These are phyloP conservation scores for Pterocles burchelli DNA, from an alignment of 2,113 vertebrate genomes.

Conservation along the genomic window DNA sequence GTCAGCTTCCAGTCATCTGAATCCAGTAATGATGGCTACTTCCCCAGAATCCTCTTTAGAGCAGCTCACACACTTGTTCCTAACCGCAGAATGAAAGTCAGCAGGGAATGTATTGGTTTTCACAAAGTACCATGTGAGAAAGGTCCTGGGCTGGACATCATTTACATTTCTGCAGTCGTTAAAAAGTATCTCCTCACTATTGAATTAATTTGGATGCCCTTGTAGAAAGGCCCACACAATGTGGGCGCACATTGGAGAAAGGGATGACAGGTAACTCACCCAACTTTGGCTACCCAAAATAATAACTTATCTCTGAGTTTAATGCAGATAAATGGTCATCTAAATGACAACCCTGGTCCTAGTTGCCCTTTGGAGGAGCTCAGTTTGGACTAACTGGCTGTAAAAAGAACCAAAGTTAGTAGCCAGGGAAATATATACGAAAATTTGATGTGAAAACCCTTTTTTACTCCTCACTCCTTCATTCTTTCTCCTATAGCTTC, in stretches of 20 bases:
- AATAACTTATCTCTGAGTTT: not conserved
- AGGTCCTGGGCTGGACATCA: not conserved
- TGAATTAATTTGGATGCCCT: not conserved
- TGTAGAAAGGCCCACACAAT: not conserved
- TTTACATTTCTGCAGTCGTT: not conserved
- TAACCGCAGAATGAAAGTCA: slow-evolving; percentile 31
- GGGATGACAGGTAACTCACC: not conserved
- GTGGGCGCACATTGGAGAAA: not conserved
- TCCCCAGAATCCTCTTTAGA: slow-evolving; percentile 36
- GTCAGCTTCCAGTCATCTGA: slow-evolving; percentile 43
- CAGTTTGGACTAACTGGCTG: not conserved
- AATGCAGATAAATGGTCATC: not conserved
- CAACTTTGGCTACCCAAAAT: not conserved
- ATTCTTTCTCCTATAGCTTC: not conserved
- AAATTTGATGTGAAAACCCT: not conserved
- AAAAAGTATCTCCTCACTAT: not conserved
- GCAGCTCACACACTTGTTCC: slow-evolving; percentile 40
- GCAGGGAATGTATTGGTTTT: slow-evolving; percentile 5
- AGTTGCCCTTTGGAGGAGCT: not conserved
- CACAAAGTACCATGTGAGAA: slow-evolving; percentile 4
- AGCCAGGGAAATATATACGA: not conserved
- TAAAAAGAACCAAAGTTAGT: not conserved
- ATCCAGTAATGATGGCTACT: slow-evolving; percentile 38
- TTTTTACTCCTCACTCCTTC: not conserved
- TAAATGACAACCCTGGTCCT: not conserved